Percentiles rank a stretch among this genome's conserved stretches.
Evolutionary conservation across 1,140 invertebrate genomes (phyloP).

Genomic region (Hyposmocoma kahamanoa): DNA sequence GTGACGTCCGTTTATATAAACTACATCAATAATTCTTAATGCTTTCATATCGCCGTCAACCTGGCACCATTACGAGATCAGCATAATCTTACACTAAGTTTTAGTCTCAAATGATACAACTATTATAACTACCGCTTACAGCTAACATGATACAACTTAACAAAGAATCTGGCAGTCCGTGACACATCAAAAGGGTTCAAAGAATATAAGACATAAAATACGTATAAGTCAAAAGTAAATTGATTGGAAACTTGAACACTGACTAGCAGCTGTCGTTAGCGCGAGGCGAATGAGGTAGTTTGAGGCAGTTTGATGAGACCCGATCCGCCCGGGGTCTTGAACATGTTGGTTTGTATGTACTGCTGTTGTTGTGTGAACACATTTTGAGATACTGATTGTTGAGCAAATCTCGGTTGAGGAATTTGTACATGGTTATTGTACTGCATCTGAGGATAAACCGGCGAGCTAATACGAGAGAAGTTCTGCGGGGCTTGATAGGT

Average conservation of each 20-base stretch:
- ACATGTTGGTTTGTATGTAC: conserved; percentile 28
- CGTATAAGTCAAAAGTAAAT: conserved; percentile 29
- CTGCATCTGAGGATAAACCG: conserved; percentile 61
- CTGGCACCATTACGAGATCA: conserved; percentile 67
- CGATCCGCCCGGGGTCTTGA: conserved; percentile 46
- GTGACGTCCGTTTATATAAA: conserved; percentile 67
- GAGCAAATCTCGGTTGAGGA: conserved; percentile 49
- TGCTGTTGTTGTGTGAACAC: conserved; percentile 28
- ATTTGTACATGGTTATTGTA: conserved; percentile 62
- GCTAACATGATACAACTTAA: conserved; percentile 63
- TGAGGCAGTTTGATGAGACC: conserved; percentile 55
- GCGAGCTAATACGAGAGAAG: conserved; percentile 43
- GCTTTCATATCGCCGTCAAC: conserved; percentile 63
- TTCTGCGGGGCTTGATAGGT: conserved; percentile 24
- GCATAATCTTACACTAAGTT: conserved; percentile 55
- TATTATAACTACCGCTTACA: conserved; percentile 61
- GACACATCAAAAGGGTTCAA: conserved; percentile 40
- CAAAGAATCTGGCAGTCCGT: conserved; percentile 61
- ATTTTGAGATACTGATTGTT: conserved; percentile 31
- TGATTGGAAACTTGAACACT: conserved; percentile 22
- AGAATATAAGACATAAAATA: conserved; percentile 40
- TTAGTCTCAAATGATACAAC: conserved; percentile 47
- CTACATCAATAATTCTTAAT: conserved; percentile 72
- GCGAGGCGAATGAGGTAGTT: conserved; percentile 38
- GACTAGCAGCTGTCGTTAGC: conserved; percentile 42